Evolutionary conservation across 2,113 vertebrate species (phyloP).

Genomic region (Mirounga angustirostris): DNA sequence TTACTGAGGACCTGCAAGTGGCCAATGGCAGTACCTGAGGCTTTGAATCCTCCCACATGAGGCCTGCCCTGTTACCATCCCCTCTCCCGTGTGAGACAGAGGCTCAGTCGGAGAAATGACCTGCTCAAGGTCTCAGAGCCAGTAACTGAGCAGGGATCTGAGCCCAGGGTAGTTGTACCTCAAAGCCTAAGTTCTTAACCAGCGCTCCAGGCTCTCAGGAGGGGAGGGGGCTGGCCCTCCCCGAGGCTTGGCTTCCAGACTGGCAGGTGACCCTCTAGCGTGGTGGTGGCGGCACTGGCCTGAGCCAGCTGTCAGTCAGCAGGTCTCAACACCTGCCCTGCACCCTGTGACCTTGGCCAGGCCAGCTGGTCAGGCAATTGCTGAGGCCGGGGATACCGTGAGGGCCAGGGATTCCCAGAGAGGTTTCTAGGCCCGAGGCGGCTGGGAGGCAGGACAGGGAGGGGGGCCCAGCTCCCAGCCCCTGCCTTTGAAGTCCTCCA

Average conservation of each 20-base stretch:
- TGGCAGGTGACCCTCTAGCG: background rate
- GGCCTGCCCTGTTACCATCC: accelerated
- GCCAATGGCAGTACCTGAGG: background rate
- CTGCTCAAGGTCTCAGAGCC: background rate
- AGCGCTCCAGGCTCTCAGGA: background rate
- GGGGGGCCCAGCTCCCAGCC: slow-evolving; percentile 50
- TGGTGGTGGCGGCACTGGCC: background rate
- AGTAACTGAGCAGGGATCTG: background rate
- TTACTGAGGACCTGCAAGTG: accelerated
- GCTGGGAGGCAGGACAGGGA: background rate
- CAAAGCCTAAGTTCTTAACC: background rate
- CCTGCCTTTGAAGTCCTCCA: slow-evolving; percentile 72
- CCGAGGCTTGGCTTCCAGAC: background rate
- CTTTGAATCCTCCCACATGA: background rate
- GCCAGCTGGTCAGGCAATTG: slow-evolving; percentile 51
- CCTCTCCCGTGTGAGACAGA: background rate
- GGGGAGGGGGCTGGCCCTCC: background rate
- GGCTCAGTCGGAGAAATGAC: background rate
- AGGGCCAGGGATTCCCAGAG: background rate
- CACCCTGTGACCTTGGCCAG: slow-evolving; percentile 88
- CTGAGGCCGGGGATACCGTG: too few species aligned
- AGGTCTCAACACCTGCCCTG: slow-evolving; percentile 41
- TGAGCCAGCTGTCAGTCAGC: background rate
- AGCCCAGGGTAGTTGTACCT: background rate
- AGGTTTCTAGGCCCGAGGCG: background rate